Base-by-base conservation (phyloP, 2,888 invertebrate species). In the Meta bourneti region DNA sequence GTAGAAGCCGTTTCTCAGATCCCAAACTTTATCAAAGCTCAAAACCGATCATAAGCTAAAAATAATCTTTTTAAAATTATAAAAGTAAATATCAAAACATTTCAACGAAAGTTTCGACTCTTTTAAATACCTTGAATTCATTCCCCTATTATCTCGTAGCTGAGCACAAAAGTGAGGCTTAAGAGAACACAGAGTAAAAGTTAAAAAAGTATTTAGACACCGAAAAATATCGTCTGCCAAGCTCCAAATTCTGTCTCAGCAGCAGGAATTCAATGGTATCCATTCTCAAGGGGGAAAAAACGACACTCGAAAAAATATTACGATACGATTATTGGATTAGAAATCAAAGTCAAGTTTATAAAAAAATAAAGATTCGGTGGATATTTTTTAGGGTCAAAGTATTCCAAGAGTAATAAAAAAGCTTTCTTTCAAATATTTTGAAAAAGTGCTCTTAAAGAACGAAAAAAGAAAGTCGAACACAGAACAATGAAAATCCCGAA, bases 371-470 rank as follows among this genome's bases (percentile, higher is more conserved):
- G 80, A 11, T 20, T 83, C 51, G 48, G 49, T 13, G 51, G 69
- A 51, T 61, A 70, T 81, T 87, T 88, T 81, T 74, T 88, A 48
- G 54, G 72, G 90, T 89, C 85, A 85, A 84, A 77, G 84, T 89
- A 77, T 83, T 89, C 78, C 61, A n/a, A 20, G 79, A 80, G 74
- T 71, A 79, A 84, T 74, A 84, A 77, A 90, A 90, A 79, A 84
- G 61, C 61, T 80, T 83, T 84, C 88, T 81, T 90, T 90, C 90
- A 90, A 90, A 90, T 90, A 90, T 90, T 90, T 90, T 90, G 71
- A 90, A 90, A 90, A 81, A 88, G 88, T 74, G 20, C 75, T 69
- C 75, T 80, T 81, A 88, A 88, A 72, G 13, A n/a, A 48, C 72
- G 54, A 69, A 89, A 72, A 89, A 51, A 75, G 49, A 88, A 19